phyloP scores from a whole-genome alignment of 1,140 invertebrate genomes.

The Drosophila nebulosa region DNA sequence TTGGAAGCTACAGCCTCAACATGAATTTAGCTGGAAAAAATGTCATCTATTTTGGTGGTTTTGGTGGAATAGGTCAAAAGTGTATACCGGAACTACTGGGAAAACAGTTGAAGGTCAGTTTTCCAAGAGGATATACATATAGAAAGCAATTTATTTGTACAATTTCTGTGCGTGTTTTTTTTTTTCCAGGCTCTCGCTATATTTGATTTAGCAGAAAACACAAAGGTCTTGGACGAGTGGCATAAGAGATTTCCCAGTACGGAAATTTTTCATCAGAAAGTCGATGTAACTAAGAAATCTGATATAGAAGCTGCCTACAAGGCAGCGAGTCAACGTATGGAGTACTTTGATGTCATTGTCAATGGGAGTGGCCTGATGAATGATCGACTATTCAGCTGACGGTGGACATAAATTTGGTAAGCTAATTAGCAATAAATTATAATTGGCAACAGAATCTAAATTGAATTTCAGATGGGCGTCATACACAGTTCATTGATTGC shows the following conservation, averaged over 20 bases:
- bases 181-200: constrained; percentile 54
- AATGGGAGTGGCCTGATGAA: constrained; percentile 67
- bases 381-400: constrained; percentile 48
- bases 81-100: constrained; percentile 44
- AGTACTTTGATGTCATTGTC: constrained; percentile 60
- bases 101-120: constrained; percentile 41
- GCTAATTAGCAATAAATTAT: neutral
- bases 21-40: constrained; percentile 71
- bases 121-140: neutral
- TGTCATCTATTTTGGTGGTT: constrained; percentile 76
- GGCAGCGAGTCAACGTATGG: constrained; percentile 16
- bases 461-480: constrained; percentile 45
- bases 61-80: constrained; percentile 71
- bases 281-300: constrained; percentile 57
- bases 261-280: constrained; percentile 35
- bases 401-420: constrained; percentile 59
- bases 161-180: too few species aligned
- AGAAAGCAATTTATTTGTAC: neutral
- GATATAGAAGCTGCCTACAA: constrained; percentile 58
- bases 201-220: constrained; percentile 54
- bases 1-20: neutral
- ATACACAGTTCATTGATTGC: constrained; percentile 56
- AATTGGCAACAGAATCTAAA: neutral
- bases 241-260: constrained; percentile 8
- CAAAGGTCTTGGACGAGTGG: constrained; percentile 31